Conservation (phyloP, 2,113 vertebrate species). For the Centropristis striata region DNA sequence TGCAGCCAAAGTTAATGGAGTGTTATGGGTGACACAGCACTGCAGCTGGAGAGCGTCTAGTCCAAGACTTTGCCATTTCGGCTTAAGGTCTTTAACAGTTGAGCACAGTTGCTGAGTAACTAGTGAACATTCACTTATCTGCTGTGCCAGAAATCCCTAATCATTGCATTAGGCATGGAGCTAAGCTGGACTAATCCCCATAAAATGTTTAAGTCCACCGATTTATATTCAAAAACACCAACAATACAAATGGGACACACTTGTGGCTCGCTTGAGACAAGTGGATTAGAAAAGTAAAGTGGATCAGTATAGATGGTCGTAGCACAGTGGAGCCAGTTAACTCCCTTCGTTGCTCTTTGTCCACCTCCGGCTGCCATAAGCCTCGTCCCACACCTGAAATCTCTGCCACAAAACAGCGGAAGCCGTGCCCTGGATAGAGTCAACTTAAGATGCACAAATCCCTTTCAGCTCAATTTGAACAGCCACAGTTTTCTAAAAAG, state of each 20-base stretch:
- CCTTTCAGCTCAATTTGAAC: slow-evolving; percentile 30
- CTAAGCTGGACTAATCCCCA: slow-evolving; percentile 83
- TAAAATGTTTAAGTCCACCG: slow-evolving; percentile 82
- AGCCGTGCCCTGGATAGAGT: slow-evolving; percentile 15
- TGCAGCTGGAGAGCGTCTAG: slow-evolving; percentile 29
- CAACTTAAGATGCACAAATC: slow-evolving; percentile 59
- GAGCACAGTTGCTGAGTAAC: slow-evolving; percentile 74
- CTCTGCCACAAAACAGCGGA: slow-evolving; percentile 23
- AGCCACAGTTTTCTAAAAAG: slow-evolving; percentile 27
- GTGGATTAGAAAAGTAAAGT: slow-evolving; percentile 78
- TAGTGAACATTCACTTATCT: slow-evolving; percentile 84
- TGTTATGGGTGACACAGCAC: neutral
- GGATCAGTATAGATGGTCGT: slow-evolving; percentile 68
- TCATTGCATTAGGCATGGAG: slow-evolving; percentile 83
- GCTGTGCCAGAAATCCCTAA: slow-evolving; percentile 83
- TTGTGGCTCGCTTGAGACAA: slow-evolving; percentile 74
- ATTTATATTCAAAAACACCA: slow-evolving; percentile 81
- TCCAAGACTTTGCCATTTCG: slow-evolving; percentile 67
- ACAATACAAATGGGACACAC: slow-evolving; percentile 79
- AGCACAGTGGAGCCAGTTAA: slow-evolving; percentile 45
- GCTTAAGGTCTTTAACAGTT: slow-evolving; percentile 66
- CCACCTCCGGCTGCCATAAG: slow-evolving; percentile 42
- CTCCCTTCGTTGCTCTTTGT: slow-evolving; percentile 56
- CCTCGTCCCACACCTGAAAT: slow-evolving; percentile 64
- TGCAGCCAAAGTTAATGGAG: slow-evolving; percentile 2